These are phyloP conservation scores for Silvanus unidentatus DNA, from an alignment of 2,888 invertebrate genomes.

Conservation along the genomic window DNA sequence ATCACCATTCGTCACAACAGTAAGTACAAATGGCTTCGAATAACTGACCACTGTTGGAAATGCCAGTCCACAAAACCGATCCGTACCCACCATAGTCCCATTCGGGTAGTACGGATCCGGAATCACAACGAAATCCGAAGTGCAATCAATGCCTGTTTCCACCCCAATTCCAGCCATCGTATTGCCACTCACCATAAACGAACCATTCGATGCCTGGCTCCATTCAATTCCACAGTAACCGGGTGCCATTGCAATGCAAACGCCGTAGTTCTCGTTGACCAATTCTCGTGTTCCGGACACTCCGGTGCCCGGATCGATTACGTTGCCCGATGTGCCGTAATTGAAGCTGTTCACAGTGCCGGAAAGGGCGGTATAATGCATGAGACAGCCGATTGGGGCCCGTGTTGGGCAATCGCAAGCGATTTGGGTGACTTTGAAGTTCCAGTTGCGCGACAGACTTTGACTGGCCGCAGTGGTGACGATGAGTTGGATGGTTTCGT, in stretches of 20 bases:
- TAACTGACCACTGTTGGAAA: conserved; percentile 58
- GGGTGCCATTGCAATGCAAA: conserved; percentile 66
- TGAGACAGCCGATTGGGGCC: conserved; percentile 73
- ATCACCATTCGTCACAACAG: conserved; percentile 29
- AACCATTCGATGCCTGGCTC: conserved; percentile 61
- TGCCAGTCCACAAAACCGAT: conserved; percentile 70
- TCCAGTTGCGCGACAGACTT: conserved; percentile 62
- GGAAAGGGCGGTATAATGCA: conserved; percentile 58
- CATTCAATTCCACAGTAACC: conserved; percentile 67
- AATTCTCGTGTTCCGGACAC: conserved; percentile 62
- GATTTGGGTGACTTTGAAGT: conserved; percentile 64
- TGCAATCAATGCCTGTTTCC: conserved; percentile 46
- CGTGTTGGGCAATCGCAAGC: conserved; percentile 62
- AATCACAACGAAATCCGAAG: conserved; percentile 67
- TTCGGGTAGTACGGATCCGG: conserved; percentile 54
- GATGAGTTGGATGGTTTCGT: conserved; percentile 57
- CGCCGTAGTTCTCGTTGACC: conserved; percentile 66
- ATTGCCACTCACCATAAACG: conserved; percentile 55
- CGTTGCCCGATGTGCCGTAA: conserved; percentile 52
- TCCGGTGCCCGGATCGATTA: conserved; percentile 21
- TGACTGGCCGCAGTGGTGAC: conserved; percentile 55
- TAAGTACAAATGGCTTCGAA: conserved; percentile 31
- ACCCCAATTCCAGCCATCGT: conserved; percentile 52
- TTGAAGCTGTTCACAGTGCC: conserved; percentile 70
- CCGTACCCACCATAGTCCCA: conserved; percentile 47